Evolutionary conservation across 2,888 invertebrate genomes (phyloP).

Genomic region (Protodeltote pygarga): DNA sequence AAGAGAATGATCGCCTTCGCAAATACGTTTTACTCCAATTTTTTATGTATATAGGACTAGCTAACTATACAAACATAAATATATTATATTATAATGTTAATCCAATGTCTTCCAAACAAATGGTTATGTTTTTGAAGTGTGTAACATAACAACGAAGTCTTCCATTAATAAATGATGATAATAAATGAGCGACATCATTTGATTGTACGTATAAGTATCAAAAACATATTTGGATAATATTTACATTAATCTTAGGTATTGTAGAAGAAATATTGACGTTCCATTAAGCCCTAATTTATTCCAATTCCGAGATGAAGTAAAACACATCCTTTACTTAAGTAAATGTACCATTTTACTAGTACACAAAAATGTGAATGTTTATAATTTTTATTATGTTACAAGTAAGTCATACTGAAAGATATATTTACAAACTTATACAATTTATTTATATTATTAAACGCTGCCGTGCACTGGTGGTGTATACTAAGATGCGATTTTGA

Average conservation of each 20-base stretch:
- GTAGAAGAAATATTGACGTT: slow-evolving; percentile 29
- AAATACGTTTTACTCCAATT: slow-evolving; percentile 26
- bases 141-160: slow-evolving; percentile 84
- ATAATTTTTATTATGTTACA: slow-evolving; percentile 23
- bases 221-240: slow-evolving; percentile 52
- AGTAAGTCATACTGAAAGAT: slow-evolving; percentile 24
- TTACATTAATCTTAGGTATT: slow-evolving; percentile 46
- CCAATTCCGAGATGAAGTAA: slow-evolving; percentile 6
- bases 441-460: slow-evolving; percentile 28
- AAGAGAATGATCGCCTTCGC: slow-evolving; percentile 35
- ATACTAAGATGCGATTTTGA: slow-evolving; percentile 21
- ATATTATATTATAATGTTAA: slow-evolving; percentile 41
- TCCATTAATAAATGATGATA: slow-evolving; percentile 63
- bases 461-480: slow-evolving; percentile 17
- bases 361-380: slow-evolving; percentile 11
- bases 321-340: not conserved
- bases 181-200: slow-evolving; percentile 18
- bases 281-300: slow-evolving; percentile 19
- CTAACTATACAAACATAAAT: slow-evolving; percentile 38
- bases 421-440: slow-evolving; percentile 44
- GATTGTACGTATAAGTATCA: slow-evolving; percentile 43
- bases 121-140: slow-evolving; percentile 57
- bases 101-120: slow-evolving; percentile 72
- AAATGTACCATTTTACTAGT: slow-evolving; percentile 13
- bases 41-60: slow-evolving; percentile 41